Conservation (phyloP, 2,797 vertebrate genomes). For the Sebastes matsubarae region DNA sequence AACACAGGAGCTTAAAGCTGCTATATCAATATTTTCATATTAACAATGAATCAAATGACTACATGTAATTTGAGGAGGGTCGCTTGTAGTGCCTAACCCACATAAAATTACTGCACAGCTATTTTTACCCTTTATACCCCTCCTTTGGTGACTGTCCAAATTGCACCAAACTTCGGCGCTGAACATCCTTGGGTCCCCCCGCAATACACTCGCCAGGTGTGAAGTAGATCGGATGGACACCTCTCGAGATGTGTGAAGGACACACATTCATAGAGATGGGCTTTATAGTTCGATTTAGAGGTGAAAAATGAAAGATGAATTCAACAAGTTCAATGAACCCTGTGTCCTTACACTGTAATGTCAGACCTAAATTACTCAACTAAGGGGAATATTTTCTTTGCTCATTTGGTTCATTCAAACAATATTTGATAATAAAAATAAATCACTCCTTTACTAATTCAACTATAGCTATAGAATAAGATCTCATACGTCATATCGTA, state of each 20-base stretch:
- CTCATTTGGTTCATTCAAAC: not conserved
- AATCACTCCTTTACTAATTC: not conserved
- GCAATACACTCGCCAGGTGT: not conserved
- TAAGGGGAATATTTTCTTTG: not conserved
- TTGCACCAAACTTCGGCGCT: not conserved
- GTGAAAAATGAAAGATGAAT: not conserved
- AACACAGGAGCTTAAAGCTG: not conserved
- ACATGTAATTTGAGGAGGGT: not conserved
- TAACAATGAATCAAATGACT: not conserved
- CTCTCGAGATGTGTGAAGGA: not conserved
- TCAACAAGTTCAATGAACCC: not conserved
- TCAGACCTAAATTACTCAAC: not conserved
- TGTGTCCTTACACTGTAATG: not conserved
- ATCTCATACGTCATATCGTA: not conserved
- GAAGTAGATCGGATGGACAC: not conserved
- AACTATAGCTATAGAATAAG: not conserved
- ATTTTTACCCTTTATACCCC: not conserved
- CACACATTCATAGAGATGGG: not conserved
- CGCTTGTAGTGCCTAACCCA: not conserved
- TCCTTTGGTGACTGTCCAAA: not conserved
- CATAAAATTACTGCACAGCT: not conserved
- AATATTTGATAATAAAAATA: not conserved
- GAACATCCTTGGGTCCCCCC: not conserved
- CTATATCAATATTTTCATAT: not conserved
- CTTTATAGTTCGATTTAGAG: not conserved